Evolutionary conservation across 2,888 invertebrate genomes (phyloP), one percentile per base, ranked within the genome.

Genomic region (Eupithecia inturbata): DNA sequence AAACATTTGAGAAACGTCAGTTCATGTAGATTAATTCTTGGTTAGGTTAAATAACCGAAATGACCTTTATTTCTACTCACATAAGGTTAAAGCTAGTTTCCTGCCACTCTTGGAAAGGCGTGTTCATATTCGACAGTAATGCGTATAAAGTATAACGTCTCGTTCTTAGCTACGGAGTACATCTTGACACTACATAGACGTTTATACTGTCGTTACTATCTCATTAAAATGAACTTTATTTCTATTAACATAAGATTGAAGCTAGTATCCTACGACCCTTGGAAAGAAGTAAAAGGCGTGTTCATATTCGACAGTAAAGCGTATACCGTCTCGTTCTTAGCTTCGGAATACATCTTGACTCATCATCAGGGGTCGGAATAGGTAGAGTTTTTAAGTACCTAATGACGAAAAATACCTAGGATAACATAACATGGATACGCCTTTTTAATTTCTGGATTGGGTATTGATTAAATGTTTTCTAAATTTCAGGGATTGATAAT

Each of bases 221-320:
- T 36, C 14, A 41, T 16, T 41, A 19, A 33, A 33, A 19, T 16
- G 14, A 7, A 12, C 16, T 31, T 31, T 62, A 62, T 22, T 26
- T 66, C n/a, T 22, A 90, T 91, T 92, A 26, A 95, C 95, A 95
- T 93, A 26, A 95, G 78, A 82, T 95, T 95, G 26, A 96, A 90
- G 74, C 93, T 95, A 3, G 95, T 96, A n/a, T 94, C 94, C 64
- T 83, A 88, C 95, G 96, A 96, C 0, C 95, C 95, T 0, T 88
- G 82, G 80, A n/a, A n/a, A n/a, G n/a, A n/a, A n/a, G n/a, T n/a
- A n/a, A 96, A 95, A 0, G 96, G 96, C 0, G 96, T 96, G 68
- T 88, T 88, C 76, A 96, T 85, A 71, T 93, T 95, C 0, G 95
- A 95, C 0, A 93, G 82, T 22, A 95, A 73, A 1, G 94, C 95